Conservation (phyloP, 2,888 invertebrate genomes). For the Platycheirus albimanus region DNA sequence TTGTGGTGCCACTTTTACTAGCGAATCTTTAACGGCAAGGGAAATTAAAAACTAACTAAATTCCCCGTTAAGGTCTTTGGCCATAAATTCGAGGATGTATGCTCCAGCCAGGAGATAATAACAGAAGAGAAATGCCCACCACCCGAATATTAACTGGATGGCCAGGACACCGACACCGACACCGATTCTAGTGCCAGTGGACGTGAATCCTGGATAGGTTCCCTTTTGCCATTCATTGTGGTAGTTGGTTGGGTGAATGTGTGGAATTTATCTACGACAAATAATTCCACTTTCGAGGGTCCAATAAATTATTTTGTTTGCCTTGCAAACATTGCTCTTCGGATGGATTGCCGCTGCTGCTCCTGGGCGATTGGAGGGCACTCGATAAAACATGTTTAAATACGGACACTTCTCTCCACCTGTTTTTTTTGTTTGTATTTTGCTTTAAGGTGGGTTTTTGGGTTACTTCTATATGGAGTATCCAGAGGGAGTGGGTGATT, state of each 20-base stretch:
- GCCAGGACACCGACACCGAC: background rate
- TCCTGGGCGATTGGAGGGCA: conserved; percentile 43
- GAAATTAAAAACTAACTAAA: conserved; percentile 69
- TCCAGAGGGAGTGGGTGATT: background rate
- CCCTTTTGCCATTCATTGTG: conserved; percentile 46
- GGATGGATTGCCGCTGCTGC: conserved; percentile 57
- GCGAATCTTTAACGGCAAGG: conserved; percentile 37
- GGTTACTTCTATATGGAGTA: too few relatives aligned
- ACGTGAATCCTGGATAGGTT: conserved; percentile 15
- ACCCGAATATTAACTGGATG: conserved; percentile 48
- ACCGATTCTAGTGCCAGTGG: background rate
- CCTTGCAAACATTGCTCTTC: conserved; percentile 48
- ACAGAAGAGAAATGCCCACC: conserved; percentile 49
- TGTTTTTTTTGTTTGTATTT: conserved; percentile 3
- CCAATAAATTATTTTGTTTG: conserved; percentile 73
- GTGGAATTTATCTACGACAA: conserved; percentile 71
- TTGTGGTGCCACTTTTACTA: background rate
- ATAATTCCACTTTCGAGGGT: conserved; percentile 69
- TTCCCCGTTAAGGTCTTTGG: conserved; percentile 48
- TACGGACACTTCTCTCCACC: conserved; percentile 32
- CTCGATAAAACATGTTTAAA: conserved; percentile 46
- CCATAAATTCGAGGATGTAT: conserved; percentile 71
- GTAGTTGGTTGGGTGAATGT: conserved; percentile 27
- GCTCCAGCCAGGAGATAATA: conserved; percentile 63
- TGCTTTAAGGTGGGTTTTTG: background rate